Evolutionary conservation across 2,797 vertebrate genomes (phyloP).

Genomic region (Tragelaphus oryx): DNA sequence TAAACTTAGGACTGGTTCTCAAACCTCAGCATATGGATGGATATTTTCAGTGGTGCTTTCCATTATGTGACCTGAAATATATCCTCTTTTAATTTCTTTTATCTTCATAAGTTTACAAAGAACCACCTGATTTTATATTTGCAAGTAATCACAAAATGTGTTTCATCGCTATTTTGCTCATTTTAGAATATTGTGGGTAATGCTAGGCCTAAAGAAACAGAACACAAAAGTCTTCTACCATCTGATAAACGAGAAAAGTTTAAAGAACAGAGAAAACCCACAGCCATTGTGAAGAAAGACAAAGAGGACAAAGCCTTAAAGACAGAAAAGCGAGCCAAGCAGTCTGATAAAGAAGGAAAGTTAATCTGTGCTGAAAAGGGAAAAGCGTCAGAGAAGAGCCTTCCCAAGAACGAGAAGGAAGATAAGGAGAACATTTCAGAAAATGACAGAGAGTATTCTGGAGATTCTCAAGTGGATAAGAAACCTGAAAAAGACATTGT

Average conservation of each 20-base stretch:
- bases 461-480: slow-evolving; percentile 82
- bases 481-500: slow-evolving; percentile 83
- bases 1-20: slow-evolving; percentile 24
- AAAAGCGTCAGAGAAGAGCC: slow-evolving; percentile 81
- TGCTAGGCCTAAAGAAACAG: slow-evolving; percentile 83
- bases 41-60: slow-evolving; percentile 37
- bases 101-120: slow-evolving; percentile 54
- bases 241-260: slow-evolving; percentile 85
- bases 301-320: slow-evolving; percentile 84
- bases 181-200: slow-evolving; percentile 83
- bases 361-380: slow-evolving; percentile 80
- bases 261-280: slow-evolving; percentile 84
- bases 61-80: slow-evolving; percentile 25
- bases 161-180: slow-evolving; percentile 64
- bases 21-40: neutral
- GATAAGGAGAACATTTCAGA: slow-evolving; percentile 88
- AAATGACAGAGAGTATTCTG: slow-evolving; percentile 85
- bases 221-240: slow-evolving; percentile 83
- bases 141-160: slow-evolving; percentile 63
- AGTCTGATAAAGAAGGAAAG: slow-evolving; percentile 83
- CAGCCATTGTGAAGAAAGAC: slow-evolving; percentile 81
- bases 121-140: slow-evolving; percentile 49
- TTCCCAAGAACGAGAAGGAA: slow-evolving; percentile 86
- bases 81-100: slow-evolving; percentile 54
- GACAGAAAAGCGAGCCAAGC: slow-evolving; percentile 79